Percentiles rank a stretch among this genome's conserved stretches.
These are phyloP conservation scores for Indicator indicator DNA, from an alignment of 2,113 vertebrate genomes.

Conservation along the genomic window DNA sequence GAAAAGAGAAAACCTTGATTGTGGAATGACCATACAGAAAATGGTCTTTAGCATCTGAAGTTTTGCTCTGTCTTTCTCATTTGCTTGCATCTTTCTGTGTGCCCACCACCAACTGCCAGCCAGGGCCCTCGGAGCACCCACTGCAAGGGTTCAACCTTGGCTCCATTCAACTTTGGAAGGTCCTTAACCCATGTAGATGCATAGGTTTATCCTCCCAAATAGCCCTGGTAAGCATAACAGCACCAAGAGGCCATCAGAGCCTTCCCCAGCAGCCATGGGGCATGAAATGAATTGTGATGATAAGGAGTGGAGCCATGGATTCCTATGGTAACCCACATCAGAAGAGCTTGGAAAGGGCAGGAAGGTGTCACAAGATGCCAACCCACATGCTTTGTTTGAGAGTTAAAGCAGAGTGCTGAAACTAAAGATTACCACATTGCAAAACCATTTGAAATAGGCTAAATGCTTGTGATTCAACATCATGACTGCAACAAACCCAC, in stretches of 20 bases:
- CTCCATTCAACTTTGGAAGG: fast-evolving
- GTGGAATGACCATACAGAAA: neutral
- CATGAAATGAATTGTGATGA: fast-evolving
- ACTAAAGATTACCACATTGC: neutral
- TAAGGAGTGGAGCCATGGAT: neutral
- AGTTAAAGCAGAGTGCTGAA: neutral
- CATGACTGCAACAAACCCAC: fast-evolving
- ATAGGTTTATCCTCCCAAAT: neutral
- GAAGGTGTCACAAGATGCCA: neutral
- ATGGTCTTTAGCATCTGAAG: neutral
- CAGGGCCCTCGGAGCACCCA: fast-evolving
- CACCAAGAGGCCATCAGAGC: fast-evolving
- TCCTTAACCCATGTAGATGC: neutral
- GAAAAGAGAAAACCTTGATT: slow-evolving; percentile 48
- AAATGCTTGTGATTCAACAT: neutral
- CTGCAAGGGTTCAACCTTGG: fast-evolving
- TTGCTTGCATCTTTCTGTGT: neutral
- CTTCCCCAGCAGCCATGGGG: fast-evolving
- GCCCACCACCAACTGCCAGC: neutral
- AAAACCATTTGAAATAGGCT: neutral
- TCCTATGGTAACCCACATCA: fast-evolving
- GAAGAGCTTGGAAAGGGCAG: neutral
- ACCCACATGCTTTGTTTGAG: fast-evolving
- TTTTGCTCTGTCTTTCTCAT: neutral
- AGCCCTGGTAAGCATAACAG: neutral